These are phyloP conservation scores for Dromius quadrimaculatus DNA, from an alignment of 2,888 invertebrate species.

Conservation along the genomic window DNA sequence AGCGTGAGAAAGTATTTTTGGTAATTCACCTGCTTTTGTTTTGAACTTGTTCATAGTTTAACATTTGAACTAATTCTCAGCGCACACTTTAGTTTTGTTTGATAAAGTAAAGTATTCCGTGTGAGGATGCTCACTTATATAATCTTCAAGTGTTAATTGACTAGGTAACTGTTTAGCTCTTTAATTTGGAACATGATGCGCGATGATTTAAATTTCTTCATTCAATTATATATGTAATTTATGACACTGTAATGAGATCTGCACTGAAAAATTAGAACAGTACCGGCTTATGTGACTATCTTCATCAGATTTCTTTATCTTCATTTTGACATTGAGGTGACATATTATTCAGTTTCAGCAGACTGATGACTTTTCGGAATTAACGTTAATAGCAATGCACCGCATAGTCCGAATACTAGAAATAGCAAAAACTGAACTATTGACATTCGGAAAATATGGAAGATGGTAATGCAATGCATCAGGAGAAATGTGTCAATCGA, in stretches of 20 bases:
- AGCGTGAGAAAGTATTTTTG: constrained; percentile 49
- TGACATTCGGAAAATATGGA: too few relatives aligned
- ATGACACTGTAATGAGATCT: constrained; percentile 16
- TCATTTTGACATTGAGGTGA: too few relatives aligned
- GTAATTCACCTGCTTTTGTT: constrained; percentile 26
- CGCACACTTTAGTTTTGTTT: constrained; percentile 27
- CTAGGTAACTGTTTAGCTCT: constrained; percentile 24
- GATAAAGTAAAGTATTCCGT: constrained; percentile 46
- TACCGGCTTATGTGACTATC: too few relatives aligned
- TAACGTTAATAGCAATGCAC: too few relatives aligned
- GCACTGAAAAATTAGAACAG: constrained; percentile 15
- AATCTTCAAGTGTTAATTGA: constrained; percentile 3
- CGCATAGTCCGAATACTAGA: too few relatives aligned
- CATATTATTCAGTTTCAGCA: too few relatives aligned
- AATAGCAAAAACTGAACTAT: too few relatives aligned
- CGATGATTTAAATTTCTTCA: constrained; percentile 1
- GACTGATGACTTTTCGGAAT: too few relatives aligned
- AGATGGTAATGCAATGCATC: too few relatives aligned
- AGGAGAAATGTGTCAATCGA: too few relatives aligned
- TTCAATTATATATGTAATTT: background rate
- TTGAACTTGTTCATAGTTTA: constrained; percentile 20
- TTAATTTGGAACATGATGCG: constrained; percentile 3
- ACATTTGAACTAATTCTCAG: constrained; percentile 39
- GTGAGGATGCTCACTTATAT: constrained; percentile 38
- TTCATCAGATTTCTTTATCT: too few relatives aligned